Base-by-base conservation (phyloP, 2,797 vertebrate genomes). In the Neopelma chrysocephalum region DNA sequence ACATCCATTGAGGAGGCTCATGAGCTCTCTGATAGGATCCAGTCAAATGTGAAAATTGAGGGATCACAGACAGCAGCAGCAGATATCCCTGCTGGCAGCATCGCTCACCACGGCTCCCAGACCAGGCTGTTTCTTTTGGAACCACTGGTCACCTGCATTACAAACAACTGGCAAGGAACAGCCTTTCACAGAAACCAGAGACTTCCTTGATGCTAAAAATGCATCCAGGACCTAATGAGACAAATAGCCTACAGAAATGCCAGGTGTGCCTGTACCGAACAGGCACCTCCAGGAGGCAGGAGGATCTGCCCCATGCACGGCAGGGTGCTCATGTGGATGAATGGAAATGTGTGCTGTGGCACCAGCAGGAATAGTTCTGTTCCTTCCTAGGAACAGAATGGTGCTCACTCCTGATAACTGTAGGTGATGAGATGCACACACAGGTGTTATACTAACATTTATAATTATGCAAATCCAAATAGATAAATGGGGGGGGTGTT, bases 321-420 rank as follows among this genome's bases (percentile, higher is more conserved):
- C 62, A 34, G 7, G 3, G 11, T 20, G 50, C 45, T 11, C 9
- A 3, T 0, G 1, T 5, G 31, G 66, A 12, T 9, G 14, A 12
- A 20, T 8, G 78, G 66, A 23, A 75, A 50, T 1, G 8, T 2
- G 10, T 3, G 2, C 42, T 4, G 53, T 2, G 9, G 73, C 10
- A 25, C 42, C 56, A 43, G 10, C 61, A 56, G 31, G n/a, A n/a
- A n/a, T n/a, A n/a, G n/a, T n/a, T n/a, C n/a, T n/a, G n/a, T n/a
- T n/a, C n/a, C 65, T 48, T 15, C 47, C 56, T 40, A 1, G 3
- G 61, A 60, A 26, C 38, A 31, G 50, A 38, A 31, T 3, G 26
- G 42, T 50, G 9, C n/a, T 89, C 34, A 10, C 16, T 76, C 34
- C 79, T 71, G 31, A 1, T 11, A 40, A 10, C 13, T 64, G 34